phyloP scores from a whole-genome alignment of 2,797 vertebrate genomes.

The Otolemur crassicaudatus region DNA sequence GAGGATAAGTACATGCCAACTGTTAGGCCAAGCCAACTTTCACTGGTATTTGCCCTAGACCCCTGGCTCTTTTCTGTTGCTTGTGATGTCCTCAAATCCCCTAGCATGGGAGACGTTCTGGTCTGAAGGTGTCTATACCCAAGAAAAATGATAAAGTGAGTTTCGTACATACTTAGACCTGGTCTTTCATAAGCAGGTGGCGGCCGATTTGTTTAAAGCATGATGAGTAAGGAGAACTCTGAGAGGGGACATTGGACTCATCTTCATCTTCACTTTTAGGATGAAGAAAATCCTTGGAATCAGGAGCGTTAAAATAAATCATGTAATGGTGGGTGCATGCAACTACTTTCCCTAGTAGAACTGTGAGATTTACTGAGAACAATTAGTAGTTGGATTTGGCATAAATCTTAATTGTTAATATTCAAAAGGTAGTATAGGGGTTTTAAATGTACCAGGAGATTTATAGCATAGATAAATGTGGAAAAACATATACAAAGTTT shows the following conservation, averaged over 20 bases:
- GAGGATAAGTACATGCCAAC: neutral
- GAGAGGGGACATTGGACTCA: slow-evolving; percentile 18
- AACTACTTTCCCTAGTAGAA: slow-evolving; percentile 12
- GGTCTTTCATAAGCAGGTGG: slow-evolving; percentile 10
- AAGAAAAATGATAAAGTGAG: slow-evolving; percentile 18
- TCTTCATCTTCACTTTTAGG: slow-evolving; percentile 4
- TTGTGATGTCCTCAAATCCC: neutral
- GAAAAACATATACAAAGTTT: neutral
- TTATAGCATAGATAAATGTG: neutral
- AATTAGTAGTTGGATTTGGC: neutral
- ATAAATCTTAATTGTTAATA: neutral
- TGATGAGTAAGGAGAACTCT: neutral
- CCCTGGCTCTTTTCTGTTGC: neutral
- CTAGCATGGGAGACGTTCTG: neutral
- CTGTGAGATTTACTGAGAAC: neutral
- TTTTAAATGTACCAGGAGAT: neutral
- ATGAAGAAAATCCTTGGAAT: slow-evolving; percentile 12
- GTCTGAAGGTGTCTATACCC: neutral
- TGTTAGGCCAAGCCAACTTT: neutral
- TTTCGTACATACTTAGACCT: neutral
- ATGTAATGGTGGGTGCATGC: neutral
- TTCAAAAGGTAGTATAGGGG: neutral
- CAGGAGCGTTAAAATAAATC: neutral
- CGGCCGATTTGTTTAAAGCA: slow-evolving; percentile 24
- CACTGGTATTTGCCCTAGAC: neutral